Evolutionary conservation across 2,113 vertebrate genomes (phyloP).

Genomic region (Alligator sinensis): DNA sequence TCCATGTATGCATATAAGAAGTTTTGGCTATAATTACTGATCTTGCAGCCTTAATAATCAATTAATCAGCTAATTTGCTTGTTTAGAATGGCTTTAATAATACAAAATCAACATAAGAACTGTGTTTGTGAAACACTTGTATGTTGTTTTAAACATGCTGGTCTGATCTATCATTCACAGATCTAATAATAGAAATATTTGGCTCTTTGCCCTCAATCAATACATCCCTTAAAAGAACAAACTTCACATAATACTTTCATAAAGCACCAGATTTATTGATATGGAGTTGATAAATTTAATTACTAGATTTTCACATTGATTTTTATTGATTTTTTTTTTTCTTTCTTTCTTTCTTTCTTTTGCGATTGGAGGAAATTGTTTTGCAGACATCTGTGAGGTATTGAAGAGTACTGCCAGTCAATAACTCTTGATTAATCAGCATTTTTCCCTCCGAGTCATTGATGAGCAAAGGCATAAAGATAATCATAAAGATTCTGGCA

Average conservation of each 20-base stretch:
- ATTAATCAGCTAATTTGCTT: slow-evolving; percentile 81
- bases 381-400: slow-evolving; percentile 69
- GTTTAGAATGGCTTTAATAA: slow-evolving; percentile 71
- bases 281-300: slow-evolving; percentile 72
- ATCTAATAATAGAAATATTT: slow-evolving; percentile 74
- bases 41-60: slow-evolving; percentile 79
- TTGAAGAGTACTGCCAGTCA: slow-evolving; percentile 56
- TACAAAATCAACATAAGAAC: slow-evolving; percentile 78
- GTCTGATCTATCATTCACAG: slow-evolving; percentile 62
- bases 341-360: background rate
- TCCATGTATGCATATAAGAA: slow-evolving; percentile 62
- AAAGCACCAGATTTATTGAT: slow-evolving; percentile 70
- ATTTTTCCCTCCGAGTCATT: slow-evolving; percentile 32
- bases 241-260: slow-evolving; percentile 70
- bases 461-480: slow-evolving; percentile 54
- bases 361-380: slow-evolving; percentile 68
- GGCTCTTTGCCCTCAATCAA: slow-evolving; percentile 72
- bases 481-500: slow-evolving; percentile 20
- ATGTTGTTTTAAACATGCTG: slow-evolving; percentile 66
- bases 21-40: slow-evolving; percentile 74
- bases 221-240: slow-evolving; percentile 68
- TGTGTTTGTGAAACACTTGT: slow-evolving; percentile 67
- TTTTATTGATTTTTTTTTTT: slow-evolving; percentile 56
- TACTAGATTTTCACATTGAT: slow-evolving; percentile 74
- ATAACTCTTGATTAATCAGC: slow-evolving; percentile 69